Percentiles rank a stretch among this genome's conserved stretches.
phyloP scores from a whole-genome alignment of 1,140 invertebrate genomes.

The Vollenhovia emeryi region DNA sequence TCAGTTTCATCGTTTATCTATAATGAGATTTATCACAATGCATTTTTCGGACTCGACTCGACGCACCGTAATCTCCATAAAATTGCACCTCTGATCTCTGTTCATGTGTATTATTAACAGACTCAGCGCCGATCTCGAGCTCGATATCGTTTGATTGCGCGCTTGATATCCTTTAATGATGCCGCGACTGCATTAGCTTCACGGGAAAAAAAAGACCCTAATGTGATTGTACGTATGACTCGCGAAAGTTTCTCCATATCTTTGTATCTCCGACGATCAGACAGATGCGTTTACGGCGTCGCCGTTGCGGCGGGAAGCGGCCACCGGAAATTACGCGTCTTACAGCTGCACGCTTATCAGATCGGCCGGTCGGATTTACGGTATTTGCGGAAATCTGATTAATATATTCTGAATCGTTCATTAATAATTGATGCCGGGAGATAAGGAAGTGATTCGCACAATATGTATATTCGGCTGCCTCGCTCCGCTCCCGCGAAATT shows the following conservation, averaged over 20 bases:
- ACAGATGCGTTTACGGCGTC: not conserved
- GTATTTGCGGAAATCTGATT: slow-evolving; percentile 44
- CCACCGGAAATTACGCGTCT: slow-evolving; percentile 35
- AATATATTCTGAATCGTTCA: slow-evolving; percentile 10
- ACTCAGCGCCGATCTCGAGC: not conserved
- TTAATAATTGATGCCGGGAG: slow-evolving; percentile 17
- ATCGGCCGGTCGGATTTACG: slow-evolving; percentile 36
- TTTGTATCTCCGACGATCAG: not conserved
- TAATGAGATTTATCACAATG: not conserved
- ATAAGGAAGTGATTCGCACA: not conserved
- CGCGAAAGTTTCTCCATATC: not conserved
- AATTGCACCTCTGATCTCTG: not conserved
- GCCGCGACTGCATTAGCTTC: not conserved
- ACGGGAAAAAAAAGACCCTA: slow-evolving; percentile 3
- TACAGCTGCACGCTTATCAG: slow-evolving; percentile 35
- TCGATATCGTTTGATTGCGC: slow-evolving; percentile 22
- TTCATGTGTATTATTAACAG: slow-evolving; percentile 1
- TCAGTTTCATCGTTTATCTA: not conserved
- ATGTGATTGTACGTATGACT: not conserved
- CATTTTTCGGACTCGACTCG: not conserved
- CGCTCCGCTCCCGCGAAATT: slow-evolving; percentile 7
- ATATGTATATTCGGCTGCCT: not conserved
- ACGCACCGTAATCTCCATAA: not conserved
- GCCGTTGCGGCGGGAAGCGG: slow-evolving; percentile 1
- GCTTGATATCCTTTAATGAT: not conserved